Base-by-base conservation (phyloP, 1,140 invertebrate genomes). In the Drosophila navojoa region DNA sequence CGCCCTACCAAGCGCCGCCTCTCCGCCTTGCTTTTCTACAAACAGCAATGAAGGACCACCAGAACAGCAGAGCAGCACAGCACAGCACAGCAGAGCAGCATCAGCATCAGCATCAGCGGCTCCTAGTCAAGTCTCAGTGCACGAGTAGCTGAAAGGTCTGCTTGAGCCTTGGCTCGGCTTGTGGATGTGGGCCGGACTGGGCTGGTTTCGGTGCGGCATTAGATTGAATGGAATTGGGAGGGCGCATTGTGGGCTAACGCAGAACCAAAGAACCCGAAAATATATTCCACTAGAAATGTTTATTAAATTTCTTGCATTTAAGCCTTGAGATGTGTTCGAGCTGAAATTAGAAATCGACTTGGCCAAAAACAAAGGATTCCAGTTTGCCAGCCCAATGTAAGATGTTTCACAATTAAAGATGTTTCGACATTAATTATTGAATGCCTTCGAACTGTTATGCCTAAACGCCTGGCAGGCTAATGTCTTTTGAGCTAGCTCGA, bases 231-330 rank as follows among this genome's bases (percentile, higher is more conserved):
- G 32, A 45, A 47, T 5, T 27, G 32, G 27, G 55, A 29, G 52
- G 27, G 35, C 19, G 35, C 19, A 19, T 67, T 57, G 68, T 11
- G 42, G 63, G 49, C 45, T 59, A 58, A 25, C 32, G 44, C 35
- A 49, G 54, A 67, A 77, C 54, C 52, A 67, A 66, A 72, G 71
- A 44, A 68, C 42, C 67, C 82, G 25, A 87, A 86, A 86, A 86
- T 70, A 85, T 87, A 82, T 87, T 82, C 79, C 49, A 74, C 79
- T 77, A 73, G 79, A 87, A 87, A 87, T 87, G 79, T 89, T 82
- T 87, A 87, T 87, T 87, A 87, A 87, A 87, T 87, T 87, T 87
- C 84, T 87, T 67, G 82, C 82, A 87, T 87, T 87, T 87, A 87
- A 87, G 84, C 82, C 77, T 50, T 59, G 60, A 70, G 71, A 67